A percentile compares a stretch with the other conserved stretches of the same genome.
These are phyloP conservation scores for Siniperca obscura DNA, from an alignment of 2,797 vertebrate species.

Conservation along the genomic window DNA sequence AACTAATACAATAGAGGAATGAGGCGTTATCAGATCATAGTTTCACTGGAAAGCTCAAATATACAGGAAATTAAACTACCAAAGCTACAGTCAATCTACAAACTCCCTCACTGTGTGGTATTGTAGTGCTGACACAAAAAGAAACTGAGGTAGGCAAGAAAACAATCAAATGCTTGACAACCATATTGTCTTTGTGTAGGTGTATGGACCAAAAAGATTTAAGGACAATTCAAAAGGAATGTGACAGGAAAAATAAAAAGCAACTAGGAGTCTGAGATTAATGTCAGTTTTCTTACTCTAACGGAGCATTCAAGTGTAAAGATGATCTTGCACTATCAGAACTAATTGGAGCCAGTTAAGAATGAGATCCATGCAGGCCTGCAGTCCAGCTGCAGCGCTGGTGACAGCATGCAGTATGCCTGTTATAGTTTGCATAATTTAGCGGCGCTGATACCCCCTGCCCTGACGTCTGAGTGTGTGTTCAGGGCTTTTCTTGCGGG, in stretches of 20 bases:
- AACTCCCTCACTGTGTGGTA: constrained; percentile 35
- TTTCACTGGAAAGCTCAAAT: constrained; percentile 60
- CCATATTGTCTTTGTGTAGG: constrained; percentile 44
- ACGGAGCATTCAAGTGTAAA: constrained; percentile 60
- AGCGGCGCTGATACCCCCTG: constrained; percentile 26
- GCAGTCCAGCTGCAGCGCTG: constrained; percentile 72
- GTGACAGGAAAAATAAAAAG: constrained; percentile 29
- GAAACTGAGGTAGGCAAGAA: constrained; percentile 83
- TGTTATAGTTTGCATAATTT: constrained; percentile 68
- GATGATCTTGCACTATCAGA: constrained; percentile 46
- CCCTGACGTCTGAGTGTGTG: neutral
- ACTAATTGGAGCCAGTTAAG: constrained; percentile 45
- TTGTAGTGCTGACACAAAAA: constrained; percentile 38
- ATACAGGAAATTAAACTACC: constrained; percentile 36
- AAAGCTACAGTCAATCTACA: constrained; percentile 24
- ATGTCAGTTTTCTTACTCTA: constrained; percentile 50
- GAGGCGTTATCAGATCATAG: constrained; percentile 35
- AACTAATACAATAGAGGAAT: constrained; percentile 28
- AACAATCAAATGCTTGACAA: constrained; percentile 72
- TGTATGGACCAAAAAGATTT: constrained; percentile 47
- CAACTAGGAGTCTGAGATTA: constrained; percentile 23
- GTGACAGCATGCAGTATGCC: constrained; percentile 67
- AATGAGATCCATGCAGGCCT: constrained; percentile 69
- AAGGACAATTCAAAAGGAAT: constrained; percentile 24
- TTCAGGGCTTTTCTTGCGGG: constrained; percentile 88